Evolutionary conservation across 2,113 vertebrate genomes (phyloP).

Genomic region (Vidua chalybeata): DNA sequence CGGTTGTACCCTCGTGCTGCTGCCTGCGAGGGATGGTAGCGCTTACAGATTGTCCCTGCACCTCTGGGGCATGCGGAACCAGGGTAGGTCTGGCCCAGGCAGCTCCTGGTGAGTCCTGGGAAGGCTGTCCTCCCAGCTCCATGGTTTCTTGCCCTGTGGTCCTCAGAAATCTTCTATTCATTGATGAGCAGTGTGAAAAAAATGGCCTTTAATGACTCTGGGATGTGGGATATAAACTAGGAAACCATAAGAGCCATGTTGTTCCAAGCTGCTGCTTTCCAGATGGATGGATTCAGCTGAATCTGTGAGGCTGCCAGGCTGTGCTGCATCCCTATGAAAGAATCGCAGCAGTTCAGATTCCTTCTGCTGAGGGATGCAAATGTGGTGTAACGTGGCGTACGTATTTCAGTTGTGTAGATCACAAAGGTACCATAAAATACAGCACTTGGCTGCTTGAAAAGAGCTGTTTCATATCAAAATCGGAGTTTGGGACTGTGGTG

Average conservation of each 20-base stretch:
- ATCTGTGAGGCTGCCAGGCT: conserved; percentile 30
- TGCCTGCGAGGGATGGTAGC: neutral
- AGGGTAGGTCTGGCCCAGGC: neutral
- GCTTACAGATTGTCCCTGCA: accelerated
- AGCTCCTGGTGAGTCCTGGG: neutral
- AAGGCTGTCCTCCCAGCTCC: neutral
- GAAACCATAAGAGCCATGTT: neutral
- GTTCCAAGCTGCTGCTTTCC: conserved; percentile 31
- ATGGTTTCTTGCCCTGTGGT: neutral
- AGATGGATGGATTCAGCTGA: conserved; percentile 10
- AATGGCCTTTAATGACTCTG: neutral
- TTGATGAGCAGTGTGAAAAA: neutral
- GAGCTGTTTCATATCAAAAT: conserved; percentile 19
- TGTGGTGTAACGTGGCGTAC: neutral
- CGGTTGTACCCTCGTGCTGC: neutral
- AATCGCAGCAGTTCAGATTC: conserved; percentile 31
- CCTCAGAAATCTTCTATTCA: neutral
- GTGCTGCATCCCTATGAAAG: neutral
- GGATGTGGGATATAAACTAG: neutral
- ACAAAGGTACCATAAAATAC: neutral
- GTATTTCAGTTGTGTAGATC: conserved; percentile 53
- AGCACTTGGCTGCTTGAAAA: neutral
- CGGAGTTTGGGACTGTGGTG: neutral
- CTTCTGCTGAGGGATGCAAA: conserved; percentile 21
- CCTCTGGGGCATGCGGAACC: neutral